phyloP scores from a whole-genome alignment of 2,797 vertebrate species.

The Acipenser transmontanus region DNA sequence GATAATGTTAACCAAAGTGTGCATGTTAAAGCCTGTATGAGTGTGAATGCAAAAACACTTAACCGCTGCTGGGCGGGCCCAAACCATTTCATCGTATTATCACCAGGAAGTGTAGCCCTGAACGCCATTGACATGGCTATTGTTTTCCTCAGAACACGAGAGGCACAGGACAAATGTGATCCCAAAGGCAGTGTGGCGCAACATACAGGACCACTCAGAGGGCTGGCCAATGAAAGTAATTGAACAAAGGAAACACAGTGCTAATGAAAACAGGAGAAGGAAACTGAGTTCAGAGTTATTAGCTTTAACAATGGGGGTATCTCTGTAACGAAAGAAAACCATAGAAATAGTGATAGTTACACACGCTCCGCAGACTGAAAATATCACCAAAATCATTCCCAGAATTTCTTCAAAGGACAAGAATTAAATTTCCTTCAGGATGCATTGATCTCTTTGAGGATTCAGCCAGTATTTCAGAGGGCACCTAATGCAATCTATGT shows the following conservation, averaged over 20 bases:
- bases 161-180: conserved; percentile 50
- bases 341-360: conserved; percentile 25
- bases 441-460: conserved; percentile 31
- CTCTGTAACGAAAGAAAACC: conserved; percentile 35
- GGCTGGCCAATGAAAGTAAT: conserved; percentile 49
- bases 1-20: conserved; percentile 29
- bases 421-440: conserved; percentile 46
- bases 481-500: conserved; percentile 42
- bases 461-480: conserved; percentile 46
- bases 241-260: conserved; percentile 54
- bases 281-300: conserved; percentile 56
- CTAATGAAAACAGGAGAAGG: conserved; percentile 46
- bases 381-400: conserved; percentile 38
- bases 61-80: conserved; percentile 46
- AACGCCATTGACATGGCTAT: conserved; percentile 53
- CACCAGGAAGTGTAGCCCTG: conserved; percentile 46
- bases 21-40: conserved; percentile 30
- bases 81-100: conserved; percentile 53
- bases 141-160: conserved; percentile 48
- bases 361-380: conserved; percentile 36
- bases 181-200: conserved; percentile 47
- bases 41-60: not conserved
- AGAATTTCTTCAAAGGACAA: conserved; percentile 46
- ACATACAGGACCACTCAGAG: conserved; percentile 49
- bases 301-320: conserved; percentile 37